Conservation (phyloP, 2,797 vertebrate species). For the Parauchenoglanis punctatus region DNA sequence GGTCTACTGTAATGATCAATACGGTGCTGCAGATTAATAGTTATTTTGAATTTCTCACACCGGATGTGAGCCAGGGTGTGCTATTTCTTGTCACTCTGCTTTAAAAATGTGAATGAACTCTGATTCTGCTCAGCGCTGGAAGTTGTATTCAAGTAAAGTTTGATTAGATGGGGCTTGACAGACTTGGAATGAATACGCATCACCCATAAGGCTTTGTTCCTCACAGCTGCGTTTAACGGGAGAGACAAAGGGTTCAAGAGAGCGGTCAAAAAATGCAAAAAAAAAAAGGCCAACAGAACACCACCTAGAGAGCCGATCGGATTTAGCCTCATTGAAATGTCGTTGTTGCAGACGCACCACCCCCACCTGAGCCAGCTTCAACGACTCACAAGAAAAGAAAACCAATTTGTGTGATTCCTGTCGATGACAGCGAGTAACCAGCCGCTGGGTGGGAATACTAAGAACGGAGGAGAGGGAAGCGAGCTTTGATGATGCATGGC, state of each 20-base stretch:
- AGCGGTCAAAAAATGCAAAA: not conserved
- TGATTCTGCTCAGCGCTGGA: not conserved
- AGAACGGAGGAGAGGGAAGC: not conserved
- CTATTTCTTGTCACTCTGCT: not conserved
- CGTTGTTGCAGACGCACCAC: conserved; percentile 10
- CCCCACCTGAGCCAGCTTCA: conserved; percentile 53
- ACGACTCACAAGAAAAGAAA: conserved; percentile 68
- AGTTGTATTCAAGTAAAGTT: conserved; percentile 37
- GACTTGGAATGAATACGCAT: conserved; percentile 42
- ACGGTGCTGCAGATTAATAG: not conserved
- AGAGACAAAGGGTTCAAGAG: conserved; percentile 41
- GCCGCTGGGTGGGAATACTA: conserved; percentile 60
- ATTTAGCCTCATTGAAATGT: conserved; percentile 56
- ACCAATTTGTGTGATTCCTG: conserved; percentile 62
- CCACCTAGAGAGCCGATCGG: conserved; percentile 42
- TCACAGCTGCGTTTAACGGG: conserved; percentile 30
- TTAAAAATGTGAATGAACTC: conserved; percentile 22
- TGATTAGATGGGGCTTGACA: conserved; percentile 36
- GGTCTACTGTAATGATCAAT: not conserved
- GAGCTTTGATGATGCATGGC: conserved; percentile 31
- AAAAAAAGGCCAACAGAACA: not conserved
- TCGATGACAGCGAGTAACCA: conserved; percentile 57
- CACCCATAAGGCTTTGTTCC: conserved; percentile 44
- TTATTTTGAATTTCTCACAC: not conserved
- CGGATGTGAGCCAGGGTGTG: not conserved